A percentile compares a stretch with the other conserved stretches of the same genome.
Conservation (phyloP, 2,113 vertebrate genomes). For the Orycteropus afer region DNA sequence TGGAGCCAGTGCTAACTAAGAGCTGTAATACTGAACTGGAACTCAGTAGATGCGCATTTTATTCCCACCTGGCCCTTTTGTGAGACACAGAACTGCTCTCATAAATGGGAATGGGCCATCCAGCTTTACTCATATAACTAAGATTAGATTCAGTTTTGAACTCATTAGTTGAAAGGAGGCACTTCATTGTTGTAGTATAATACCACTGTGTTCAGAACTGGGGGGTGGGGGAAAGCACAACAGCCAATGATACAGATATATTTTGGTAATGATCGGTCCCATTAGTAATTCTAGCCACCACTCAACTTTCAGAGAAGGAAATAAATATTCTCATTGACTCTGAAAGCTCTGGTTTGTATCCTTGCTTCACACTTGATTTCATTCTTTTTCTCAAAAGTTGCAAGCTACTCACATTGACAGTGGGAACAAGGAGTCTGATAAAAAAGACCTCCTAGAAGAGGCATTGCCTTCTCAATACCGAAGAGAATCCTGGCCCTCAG, state of each 20-base stretch:
- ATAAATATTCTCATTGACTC: slow-evolving; percentile 59
- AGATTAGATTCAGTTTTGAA: slow-evolving; percentile 63
- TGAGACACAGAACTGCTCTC: neutral
- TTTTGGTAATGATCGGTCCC: slow-evolving; percentile 56
- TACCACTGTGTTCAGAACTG: slow-evolving; percentile 38
- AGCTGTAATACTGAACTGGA: neutral
- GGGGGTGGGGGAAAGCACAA: neutral
- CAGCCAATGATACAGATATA: slow-evolving; percentile 53
- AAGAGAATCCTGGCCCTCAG: slow-evolving; percentile 1
- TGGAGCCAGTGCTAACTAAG: neutral
- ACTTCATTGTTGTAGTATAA: slow-evolving; percentile 51
- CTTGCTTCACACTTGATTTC: slow-evolving; percentile 65
- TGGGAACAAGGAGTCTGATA: slow-evolving; percentile 16
- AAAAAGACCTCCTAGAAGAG: slow-evolving; percentile 19
- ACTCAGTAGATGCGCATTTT: neutral
- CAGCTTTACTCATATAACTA: slow-evolving; percentile 7
- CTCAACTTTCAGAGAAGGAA: slow-evolving; percentile 59
- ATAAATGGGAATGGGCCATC: neutral
- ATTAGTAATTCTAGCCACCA: slow-evolving; percentile 67
- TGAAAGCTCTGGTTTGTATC: slow-evolving; percentile 20
- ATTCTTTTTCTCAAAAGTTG: slow-evolving; percentile 41
- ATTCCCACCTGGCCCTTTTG: slow-evolving; percentile 45
- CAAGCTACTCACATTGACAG: slow-evolving; percentile 25
- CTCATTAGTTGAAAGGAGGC: slow-evolving; percentile 62
- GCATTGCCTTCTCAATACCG: neutral